Evolutionary conservation across 2,113 vertebrate genomes (phyloP).

Genomic region (Elephantulus edwardii): DNA sequence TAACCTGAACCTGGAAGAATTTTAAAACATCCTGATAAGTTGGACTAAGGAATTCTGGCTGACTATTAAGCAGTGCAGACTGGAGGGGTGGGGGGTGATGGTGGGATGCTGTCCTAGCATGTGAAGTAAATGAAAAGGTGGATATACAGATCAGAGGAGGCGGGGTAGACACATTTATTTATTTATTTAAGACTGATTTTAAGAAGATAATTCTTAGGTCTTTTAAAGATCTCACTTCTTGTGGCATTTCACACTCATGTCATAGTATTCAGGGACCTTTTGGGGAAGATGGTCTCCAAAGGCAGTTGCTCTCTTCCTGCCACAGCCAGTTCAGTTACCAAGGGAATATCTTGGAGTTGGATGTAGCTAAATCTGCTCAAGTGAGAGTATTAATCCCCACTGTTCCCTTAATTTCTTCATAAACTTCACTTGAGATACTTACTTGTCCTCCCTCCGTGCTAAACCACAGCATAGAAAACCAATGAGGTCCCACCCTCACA

Average conservation of each 20-base stretch:
- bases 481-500: background rate
- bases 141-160: background rate
- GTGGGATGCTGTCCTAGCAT: background rate
- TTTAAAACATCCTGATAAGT: background rate
- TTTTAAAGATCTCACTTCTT: constrained; percentile 7
- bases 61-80: background rate
- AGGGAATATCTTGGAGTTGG: constrained; percentile 1
- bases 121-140: background rate
- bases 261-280: background rate
- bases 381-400: constrained; percentile 7
- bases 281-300: constrained; percentile 43
- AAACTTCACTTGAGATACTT: constrained; percentile 4
- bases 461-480: background rate
- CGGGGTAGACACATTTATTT: background rate
- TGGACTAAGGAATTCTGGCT: background rate
- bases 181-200: background rate
- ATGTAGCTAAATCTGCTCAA: constrained; percentile 24
- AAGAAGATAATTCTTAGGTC: background rate
- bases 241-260: background rate
- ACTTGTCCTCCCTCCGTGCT: background rate
- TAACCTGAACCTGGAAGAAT: background rate
- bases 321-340: background rate
- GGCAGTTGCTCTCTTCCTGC: constrained; percentile 58
- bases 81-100: background rate
- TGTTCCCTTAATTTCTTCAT: background rate